Evolutionary conservation across 1,140 invertebrate species (phyloP), one percentile per base, ranked within the genome.

Genomic region (Scaptodrosophila lebanonensis): DNA sequence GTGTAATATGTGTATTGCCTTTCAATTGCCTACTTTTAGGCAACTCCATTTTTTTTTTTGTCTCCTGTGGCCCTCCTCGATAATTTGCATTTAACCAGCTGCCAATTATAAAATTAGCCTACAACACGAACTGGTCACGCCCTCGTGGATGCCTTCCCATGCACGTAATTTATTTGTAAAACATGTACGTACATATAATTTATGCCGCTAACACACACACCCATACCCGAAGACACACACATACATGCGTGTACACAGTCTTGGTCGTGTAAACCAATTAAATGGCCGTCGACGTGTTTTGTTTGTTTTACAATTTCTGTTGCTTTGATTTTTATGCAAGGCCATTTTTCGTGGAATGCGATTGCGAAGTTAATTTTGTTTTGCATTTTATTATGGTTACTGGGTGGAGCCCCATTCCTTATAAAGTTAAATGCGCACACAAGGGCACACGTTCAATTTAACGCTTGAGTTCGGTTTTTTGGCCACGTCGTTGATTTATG

Each of bases 121-220:
- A 9, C 38, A 45, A 49, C 42, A 22, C 13, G n/a, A n/a, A 32
- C 30, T 27, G 8, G 39, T 13, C 45, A 39, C 44, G 39, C 52
- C 59, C 13, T 8, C n/a, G 0, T 17, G 12, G 5, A 2, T 2
- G 33, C 25, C 9, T 60, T 69, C 65, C 65, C 66, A 71, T 77
- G 73, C 73, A 63, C 54, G 58, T 77, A 77, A 77, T 77, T 77
- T 79, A 79, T 77, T 79, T 77, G 67, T 68, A 57, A 72, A 72
- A 68, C n/a, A n/a, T n/a, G n/a, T n/a, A n/a, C n/a, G n/a, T 72
- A 50, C 48, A 53, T 60, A 59, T 68, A 72, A 79, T 79, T 68
- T 79, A 79, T 79, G 57, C 63, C 72, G 58, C 36, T 32, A 71
- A 66, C 67, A 71, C 67, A 27, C 12, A 42, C 29, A 22, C 36